A percentile compares a stretch with the other conserved stretches of the same genome.
phyloP scores from a whole-genome alignment of 2,797 vertebrate species.

The Tapirus indicus region DNA sequence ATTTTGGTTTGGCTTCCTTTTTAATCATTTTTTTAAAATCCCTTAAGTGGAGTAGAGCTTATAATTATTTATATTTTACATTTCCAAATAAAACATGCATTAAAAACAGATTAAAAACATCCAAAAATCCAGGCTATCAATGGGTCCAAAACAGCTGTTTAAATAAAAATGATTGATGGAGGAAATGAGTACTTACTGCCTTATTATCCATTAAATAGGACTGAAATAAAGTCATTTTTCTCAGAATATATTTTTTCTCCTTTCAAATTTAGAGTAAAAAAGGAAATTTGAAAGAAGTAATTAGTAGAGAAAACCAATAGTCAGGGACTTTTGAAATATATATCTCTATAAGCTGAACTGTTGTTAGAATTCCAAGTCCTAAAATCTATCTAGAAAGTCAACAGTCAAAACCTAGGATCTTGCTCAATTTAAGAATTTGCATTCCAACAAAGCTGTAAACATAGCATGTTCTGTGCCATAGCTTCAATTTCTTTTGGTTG shows the following conservation, averaged over 20 bases:
- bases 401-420: background rate
- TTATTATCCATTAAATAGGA: background rate
- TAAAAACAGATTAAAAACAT: slow-evolving; percentile 15
- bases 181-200: background rate
- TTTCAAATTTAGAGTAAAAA: slow-evolving; percentile 11
- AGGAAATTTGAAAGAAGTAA: background rate
- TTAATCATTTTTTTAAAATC: background rate
- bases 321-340: background rate
- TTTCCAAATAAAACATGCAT: background rate
- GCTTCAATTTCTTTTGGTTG: background rate
- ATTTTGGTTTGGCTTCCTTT: slow-evolving; percentile 21
- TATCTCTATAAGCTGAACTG: background rate
- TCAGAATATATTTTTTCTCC: slow-evolving; percentile 22
- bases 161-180: background rate
- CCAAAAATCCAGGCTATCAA: background rate
- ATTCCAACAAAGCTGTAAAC: background rate
- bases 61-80: background rate
- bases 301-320: slow-evolving; percentile 16
- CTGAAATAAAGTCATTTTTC: background rate
- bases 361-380: slow-evolving; percentile 30
- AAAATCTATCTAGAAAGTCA: slow-evolving; percentile 41
- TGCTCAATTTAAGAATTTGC: background rate
- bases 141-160: slow-evolving; percentile 1
- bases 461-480: background rate
- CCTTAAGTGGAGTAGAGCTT: background rate